Evolutionary conservation across 2,797 vertebrate genomes (phyloP).

Genomic region (Limnodromus scolopaceus): DNA sequence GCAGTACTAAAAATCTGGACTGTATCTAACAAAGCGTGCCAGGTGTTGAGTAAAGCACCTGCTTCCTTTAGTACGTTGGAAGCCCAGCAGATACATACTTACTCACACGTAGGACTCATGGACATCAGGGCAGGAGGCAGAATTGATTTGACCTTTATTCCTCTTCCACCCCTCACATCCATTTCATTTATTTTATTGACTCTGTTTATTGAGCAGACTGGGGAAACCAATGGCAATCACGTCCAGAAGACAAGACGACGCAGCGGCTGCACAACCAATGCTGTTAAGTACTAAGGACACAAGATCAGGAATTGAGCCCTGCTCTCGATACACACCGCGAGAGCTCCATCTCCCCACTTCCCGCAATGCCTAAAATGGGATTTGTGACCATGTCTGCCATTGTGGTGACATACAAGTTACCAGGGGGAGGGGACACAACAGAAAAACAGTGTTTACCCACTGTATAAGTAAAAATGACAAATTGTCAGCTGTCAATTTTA

Average conservation of each 20-base stretch:
- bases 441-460: background rate
- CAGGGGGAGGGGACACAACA: background rate
- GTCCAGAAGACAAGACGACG: background rate
- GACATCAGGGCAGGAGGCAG: rapidly evolving
- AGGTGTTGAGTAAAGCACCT: background rate
- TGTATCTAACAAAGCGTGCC: background rate
- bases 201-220: background rate
- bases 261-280: background rate
- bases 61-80: background rate
- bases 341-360: background rate
- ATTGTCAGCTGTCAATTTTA: background rate
- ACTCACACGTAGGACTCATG: too few species aligned
- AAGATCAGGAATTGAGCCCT: rapidly evolving
- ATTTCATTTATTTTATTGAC: background rate
- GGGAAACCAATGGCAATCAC: background rate
- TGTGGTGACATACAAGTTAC: background rate
- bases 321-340: rapidly evolving
- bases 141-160: background rate
- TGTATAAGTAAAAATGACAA: background rate
- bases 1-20: background rate
- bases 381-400: rapidly evolving
- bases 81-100: background rate
- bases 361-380: background rate
- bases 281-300: background rate
- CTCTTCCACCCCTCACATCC: background rate